Evolutionary conservation across 2,113 vertebrate genomes (phyloP), one percentile per base, ranked within the genome.

Genomic region (Sinocyclocheilus rhinocerous): DNA sequence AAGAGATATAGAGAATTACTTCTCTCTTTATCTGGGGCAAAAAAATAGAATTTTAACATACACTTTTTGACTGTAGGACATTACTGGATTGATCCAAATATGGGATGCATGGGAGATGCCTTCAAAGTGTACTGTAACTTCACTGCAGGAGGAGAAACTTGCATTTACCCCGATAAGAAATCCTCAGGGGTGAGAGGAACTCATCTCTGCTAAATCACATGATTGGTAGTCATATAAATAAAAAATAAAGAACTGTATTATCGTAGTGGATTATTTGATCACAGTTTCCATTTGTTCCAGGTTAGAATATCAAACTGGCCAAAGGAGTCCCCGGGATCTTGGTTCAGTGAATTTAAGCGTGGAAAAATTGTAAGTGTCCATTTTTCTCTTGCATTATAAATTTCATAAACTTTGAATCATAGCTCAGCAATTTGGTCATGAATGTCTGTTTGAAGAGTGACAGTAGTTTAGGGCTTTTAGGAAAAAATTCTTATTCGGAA

Each of bases 11-110:
- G 26, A 70, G 4, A 48, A 2, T 42, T 42, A 42, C 42, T 42
- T 42, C 42, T 42, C 72, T 45, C 4, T 52, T 57, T 57, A 22
- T 22, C 50, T 76, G 13, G 24, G 45, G 73, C 22, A 29, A 73
- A 39, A 10, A 20, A 42, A 42, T 9, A 22, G 18, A n/a, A 45
- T 52, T 18, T 36, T 50, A 59, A 48, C 22, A 6, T 45, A 0
- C 73, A 0, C 10, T 85, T 80, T 88, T 52, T 83, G 16, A 72
- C 63, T 82, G 16, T 86, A 95, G 98, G 98, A 91, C 96, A 98
- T 93, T 99, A 98, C 88, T 99, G 98, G 98, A 97, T 99, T 89
- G 98, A 99, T 95, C 98, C 98, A 69, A 99, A 99, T 95, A 97
- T 99, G 92, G 98, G 98, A 73, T 99, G 98, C 90, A 95, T 96